These are phyloP conservation scores for Eilema depressum DNA, from an alignment of 2,888 invertebrate species.

Conservation along the genomic window DNA sequence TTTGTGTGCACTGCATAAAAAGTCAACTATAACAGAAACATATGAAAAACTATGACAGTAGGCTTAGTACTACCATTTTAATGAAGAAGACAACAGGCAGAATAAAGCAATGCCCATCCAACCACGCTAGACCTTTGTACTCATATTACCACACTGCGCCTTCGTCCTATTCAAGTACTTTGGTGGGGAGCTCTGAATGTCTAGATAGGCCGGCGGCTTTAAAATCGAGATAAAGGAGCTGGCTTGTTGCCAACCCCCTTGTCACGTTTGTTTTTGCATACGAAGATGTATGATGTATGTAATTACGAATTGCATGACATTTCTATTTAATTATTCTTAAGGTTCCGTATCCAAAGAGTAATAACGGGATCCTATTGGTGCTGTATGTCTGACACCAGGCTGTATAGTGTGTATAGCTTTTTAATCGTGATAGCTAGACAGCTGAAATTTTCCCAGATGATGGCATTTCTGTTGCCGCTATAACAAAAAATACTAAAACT, in stretches of 20 bases:
- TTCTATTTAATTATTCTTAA: constrained; percentile 57
- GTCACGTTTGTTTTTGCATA: constrained; percentile 61
- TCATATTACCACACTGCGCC: constrained; percentile 47
- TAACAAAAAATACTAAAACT: no score
- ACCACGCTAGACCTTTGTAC: constrained; percentile 52
- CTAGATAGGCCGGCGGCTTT: constrained; percentile 64
- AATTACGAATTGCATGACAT: constrained; percentile 40
- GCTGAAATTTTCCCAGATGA: no score
- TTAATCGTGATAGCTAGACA: no score
- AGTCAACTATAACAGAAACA: constrained; percentile 16
- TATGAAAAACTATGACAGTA: constrained; percentile 53
- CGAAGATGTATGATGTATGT: no score
- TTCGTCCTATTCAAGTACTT: constrained; percentile 43
- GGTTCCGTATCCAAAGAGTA: background rate
- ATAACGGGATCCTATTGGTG: no score
- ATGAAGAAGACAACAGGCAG: constrained; percentile 70
- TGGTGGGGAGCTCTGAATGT: constrained; percentile 53
- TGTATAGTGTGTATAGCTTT: no score
- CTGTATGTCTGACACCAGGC: no score
- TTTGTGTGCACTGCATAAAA: background rate
- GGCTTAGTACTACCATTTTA: constrained; percentile 60
- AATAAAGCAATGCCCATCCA: constrained; percentile 63
- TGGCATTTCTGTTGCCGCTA: no score
- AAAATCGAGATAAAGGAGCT: constrained; percentile 67
- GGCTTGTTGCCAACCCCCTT: constrained; percentile 71